Base-by-base conservation (phyloP, 2,113 vertebrate genomes). In the Sylvia atricapilla region DNA sequence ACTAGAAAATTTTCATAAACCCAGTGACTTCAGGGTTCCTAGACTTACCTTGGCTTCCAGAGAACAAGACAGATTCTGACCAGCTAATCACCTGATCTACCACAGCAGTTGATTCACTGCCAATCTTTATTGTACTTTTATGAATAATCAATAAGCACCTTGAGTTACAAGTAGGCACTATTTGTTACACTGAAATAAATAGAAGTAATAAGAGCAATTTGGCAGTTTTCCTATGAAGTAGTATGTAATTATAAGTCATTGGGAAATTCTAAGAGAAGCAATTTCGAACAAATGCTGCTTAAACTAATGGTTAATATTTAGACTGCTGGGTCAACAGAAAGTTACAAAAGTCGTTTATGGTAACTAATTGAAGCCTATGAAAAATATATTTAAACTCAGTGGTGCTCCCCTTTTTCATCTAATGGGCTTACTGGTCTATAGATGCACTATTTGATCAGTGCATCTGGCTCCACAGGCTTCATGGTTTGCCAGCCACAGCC, bases 361-460 rank as follows among this genome's bases (percentile, higher is more conserved):
- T 73, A 59, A 85, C 58, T 98, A 97, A 98, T 96, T 94, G 94
- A 97, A 96, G 95, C 94, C 93, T 95, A 82, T 35, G 91, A 97
- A 97, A 95, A 96, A 97, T 92, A 49, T 73, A 87, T 97, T 95
- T 90, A 92, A 96, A 95, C 89, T 96, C 76, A 83, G 94, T 84
- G 82, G 58, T 76, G 72, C 39, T 96, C 94, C 86, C 67, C 81
- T 96, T 97, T 96, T 95, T 91, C 75, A 96, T 96, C 95, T 98
- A 97, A 95, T 95, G 76, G 94, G 77, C 82, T 97, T 37, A 35
- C 95, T 89, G 66, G 96, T 96, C 79, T 94, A 96, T 78, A 95
- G 97, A 97, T 95, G 93, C 94, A 94, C 95, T 97, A 97, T 97
- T 97, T 98, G 98, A 98, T 98, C 97, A 97, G 96, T 50, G 88